Base-by-base conservation (phyloP, 2,888 invertebrate species). In the Sclerodermus sp. region DNA sequence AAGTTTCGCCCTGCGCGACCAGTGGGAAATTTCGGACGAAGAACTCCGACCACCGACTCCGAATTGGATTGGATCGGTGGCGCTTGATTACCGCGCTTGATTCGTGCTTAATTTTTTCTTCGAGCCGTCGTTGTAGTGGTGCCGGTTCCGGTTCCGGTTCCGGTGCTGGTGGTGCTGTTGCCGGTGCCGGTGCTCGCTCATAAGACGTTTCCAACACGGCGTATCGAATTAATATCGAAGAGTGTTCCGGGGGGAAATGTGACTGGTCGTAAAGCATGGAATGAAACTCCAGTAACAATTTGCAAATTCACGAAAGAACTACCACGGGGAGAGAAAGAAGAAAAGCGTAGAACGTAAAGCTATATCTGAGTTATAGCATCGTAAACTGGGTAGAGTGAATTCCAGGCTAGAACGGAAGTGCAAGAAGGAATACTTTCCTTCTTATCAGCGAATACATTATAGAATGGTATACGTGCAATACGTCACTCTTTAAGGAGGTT, bases 321-420 rank as follows among this genome's bases (percentile, higher is more conserved):
- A 12, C 13, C 31, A 13, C 42, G 23, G 12, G 29, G 4, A 23
- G n/a, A n/a, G 43, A 18, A 16, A 41, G 23, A 34, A 41, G 34
- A 29, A 42, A 36, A 41, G 30, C 38, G 16, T 16, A 39, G 18
- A 39, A 29, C 34, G 16, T 3, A 42, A 43, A 42, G 29, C 15
- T 31, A 31, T 18, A 37, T 36, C 30, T 14, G 13, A 8, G 51
- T 53, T 59, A 51, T 39, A 39, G 45, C 44, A 36, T 56, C 46
- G 49, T 49, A 52, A 60, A 57, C 31, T 45, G 36, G 42, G 12
- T 31, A 16, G 44, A 54, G 45, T 44, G 51, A 60, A 59, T 54
- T 57, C 54, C 36, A 45, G 54, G 47, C 40, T 31, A 31, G 39
- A 39, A 31, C 43, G 47, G 43, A 43, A 43, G 34, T 43, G 32